Evolutionary conservation across 2,888 invertebrate genomes (phyloP).

Genomic region (Cataglyphis albicans): DNA sequence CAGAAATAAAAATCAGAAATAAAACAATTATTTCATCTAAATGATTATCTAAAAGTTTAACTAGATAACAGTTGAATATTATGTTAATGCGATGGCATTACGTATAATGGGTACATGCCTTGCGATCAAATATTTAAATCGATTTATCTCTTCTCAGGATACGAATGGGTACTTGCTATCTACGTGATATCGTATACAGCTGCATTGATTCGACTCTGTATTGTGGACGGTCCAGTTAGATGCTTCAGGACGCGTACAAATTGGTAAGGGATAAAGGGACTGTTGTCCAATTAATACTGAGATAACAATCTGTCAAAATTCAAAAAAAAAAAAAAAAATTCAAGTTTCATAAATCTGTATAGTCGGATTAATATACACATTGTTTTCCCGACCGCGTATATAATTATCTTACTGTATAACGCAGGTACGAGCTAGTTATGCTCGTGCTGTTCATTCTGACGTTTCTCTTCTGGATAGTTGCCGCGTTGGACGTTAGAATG

Average conservation of each 20-base stretch:
- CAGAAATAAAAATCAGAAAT: neutral
- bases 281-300: neutral
- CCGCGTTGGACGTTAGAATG: constrained; percentile 87
- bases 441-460: constrained; percentile 88
- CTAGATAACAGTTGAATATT: neutral
- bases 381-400: neutral
- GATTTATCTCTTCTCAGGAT: constrained; percentile 71
- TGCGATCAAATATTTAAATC: neutral
- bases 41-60: neutral
- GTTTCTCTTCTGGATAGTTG: constrained; percentile 89
- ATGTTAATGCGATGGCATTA: neutral
- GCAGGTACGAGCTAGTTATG: constrained; percentile 88
- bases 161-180: constrained; percentile 83
- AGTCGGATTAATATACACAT: neutral
- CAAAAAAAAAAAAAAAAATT: neutral
- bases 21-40: neutral
- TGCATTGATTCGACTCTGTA: constrained; percentile 87
- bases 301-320: neutral
- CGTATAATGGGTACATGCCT: neutral
- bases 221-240: constrained; percentile 87
- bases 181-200: constrained; percentile 88
- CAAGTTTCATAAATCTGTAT: neutral
- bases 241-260: constrained; percentile 89
- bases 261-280: constrained; percentile 84
- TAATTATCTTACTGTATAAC: constrained; percentile 25